Percentiles rank a stretch among this genome's conserved stretches.
phyloP scores from a whole-genome alignment of 2,113 vertebrate species.

The Onychostoma macrolepis region DNA sequence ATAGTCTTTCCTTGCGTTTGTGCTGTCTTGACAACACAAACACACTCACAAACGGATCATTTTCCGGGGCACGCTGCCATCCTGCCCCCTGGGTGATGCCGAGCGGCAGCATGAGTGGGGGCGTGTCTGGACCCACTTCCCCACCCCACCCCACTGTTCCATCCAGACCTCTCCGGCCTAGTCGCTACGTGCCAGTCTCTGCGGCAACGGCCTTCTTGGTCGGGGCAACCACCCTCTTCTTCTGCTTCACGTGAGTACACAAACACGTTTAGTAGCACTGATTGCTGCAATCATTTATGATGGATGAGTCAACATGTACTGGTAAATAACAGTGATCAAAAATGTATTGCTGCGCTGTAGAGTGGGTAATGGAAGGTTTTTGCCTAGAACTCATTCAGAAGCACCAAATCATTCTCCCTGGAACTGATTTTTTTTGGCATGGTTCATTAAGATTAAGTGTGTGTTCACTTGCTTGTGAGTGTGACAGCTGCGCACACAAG shows the following conservation, averaged over 20 bases:
- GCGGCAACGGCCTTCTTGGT: conserved; percentile 95
- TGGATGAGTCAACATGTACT: background rate
- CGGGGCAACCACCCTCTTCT: conserved; percentile 96
- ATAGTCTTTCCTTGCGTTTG: conserved; percentile 1
- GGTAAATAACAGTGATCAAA: conserved; percentile 8
- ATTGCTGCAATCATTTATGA: conserved; percentile 9
- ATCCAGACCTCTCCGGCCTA: conserved; percentile 84
- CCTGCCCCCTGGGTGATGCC: conserved; percentile 70
- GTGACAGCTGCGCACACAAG: background rate
- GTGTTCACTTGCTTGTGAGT: background rate
- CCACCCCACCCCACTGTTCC: conserved; percentile 71
- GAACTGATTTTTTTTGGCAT: background rate
- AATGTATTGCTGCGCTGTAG: background rate
- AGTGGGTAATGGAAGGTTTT: background rate
- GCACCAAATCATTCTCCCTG: background rate
- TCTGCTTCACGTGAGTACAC: conserved; percentile 96
- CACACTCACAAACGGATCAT: background rate
- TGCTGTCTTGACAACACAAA: conserved; percentile 18
- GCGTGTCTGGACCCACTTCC: conserved; percentile 72
- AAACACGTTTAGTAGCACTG: background rate
- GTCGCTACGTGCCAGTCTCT: conserved; percentile 94
- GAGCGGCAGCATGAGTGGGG: conserved; percentile 74
- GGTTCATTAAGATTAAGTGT: background rate
- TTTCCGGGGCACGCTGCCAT: conserved; percentile 34
- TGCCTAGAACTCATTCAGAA: background rate